These are phyloP conservation scores for Cetonia aurata DNA, from an alignment of 2,888 invertebrate species.

Conservation along the genomic window DNA sequence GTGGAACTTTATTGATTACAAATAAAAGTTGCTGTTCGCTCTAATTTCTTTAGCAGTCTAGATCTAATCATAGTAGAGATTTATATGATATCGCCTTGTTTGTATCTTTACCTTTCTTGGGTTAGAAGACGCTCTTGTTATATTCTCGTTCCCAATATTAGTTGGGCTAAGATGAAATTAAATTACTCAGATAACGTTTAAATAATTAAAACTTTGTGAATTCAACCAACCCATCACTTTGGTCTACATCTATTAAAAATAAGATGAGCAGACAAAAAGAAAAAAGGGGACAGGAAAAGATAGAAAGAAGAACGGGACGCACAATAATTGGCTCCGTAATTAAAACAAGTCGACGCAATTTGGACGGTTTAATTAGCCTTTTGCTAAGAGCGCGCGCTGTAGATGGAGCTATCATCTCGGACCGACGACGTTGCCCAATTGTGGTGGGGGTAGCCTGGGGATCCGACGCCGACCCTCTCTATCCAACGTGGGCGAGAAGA, in stretches of 20 bases:
- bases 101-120: no score
- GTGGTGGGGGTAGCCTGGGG: neutral
- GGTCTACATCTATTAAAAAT: neutral
- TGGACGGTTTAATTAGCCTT: constrained; percentile 57
- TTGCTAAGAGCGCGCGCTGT: constrained; percentile 29
- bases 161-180: no score
- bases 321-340: constrained; percentile 56
- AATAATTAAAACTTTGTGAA: neutral
- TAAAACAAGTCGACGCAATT: constrained; percentile 55
- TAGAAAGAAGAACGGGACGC: constrained; percentile 31
- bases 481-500: constrained; percentile 4
- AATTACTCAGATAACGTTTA: no score
- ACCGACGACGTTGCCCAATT: neutral
- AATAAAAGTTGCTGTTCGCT: no score
- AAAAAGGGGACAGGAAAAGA: constrained; percentile 1
- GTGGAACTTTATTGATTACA: no score
- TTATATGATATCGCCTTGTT: no score
- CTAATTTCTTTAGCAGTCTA: no score
- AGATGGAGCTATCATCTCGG: constrained; percentile 19
- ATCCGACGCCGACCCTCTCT: constrained; percentile 16
- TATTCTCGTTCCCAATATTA: no score
- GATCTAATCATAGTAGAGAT: no score
- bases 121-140: no score
- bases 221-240: neutral
- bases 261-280: neutral